Base-by-base conservation (phyloP, 2,113 vertebrate genomes). In the Albula goreensis region DNA sequence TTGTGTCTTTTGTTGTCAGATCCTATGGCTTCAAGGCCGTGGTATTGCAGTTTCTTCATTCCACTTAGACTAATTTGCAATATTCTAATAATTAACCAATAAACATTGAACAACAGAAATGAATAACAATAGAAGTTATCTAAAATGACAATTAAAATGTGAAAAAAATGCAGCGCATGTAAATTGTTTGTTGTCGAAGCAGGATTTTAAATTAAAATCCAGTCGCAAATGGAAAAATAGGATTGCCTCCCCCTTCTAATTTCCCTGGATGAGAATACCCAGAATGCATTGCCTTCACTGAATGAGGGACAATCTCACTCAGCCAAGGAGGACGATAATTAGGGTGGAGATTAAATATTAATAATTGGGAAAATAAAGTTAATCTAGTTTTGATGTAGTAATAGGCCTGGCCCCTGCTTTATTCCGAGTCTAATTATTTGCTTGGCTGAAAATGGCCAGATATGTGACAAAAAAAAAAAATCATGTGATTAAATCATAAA, bases 281-380 rank as follows among this genome's bases (percentile, higher is more conserved):
- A 96, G 97, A 96, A 97, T 97, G 97, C 96, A 98, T 98, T 99
- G 97, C 98, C 98, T 97, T 98, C 97, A 97, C 97, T 97, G 97
- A 98, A 98, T 97, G 98, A 96, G 97, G 97, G 96, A 97, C 97
- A 99, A 98, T 98, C 98, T 98, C 96, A 98, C 98, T 98, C 98
- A 98, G 97, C 97, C 97, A 97, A 98, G 96, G 98, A 98, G 96
- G 98, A 98, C 98, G 99, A 99, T 99, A 99, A 99, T 99, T 99
- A 99, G 98, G 98, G 99, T 99, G 97, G 98, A 99, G 98, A 99
- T 99, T 99, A 99, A 99, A 99, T 99, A 99, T 98, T 99, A 99
- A 99, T 99, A 99, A 99, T 99, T 99, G 99, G 97, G 99, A 99
- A 99, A 81, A 80, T 66, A 83, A 99, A 99, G 97, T 99, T 99